Base-by-base conservation (phyloP, 2,113 vertebrate genomes). In the Etia nguti region DNA sequence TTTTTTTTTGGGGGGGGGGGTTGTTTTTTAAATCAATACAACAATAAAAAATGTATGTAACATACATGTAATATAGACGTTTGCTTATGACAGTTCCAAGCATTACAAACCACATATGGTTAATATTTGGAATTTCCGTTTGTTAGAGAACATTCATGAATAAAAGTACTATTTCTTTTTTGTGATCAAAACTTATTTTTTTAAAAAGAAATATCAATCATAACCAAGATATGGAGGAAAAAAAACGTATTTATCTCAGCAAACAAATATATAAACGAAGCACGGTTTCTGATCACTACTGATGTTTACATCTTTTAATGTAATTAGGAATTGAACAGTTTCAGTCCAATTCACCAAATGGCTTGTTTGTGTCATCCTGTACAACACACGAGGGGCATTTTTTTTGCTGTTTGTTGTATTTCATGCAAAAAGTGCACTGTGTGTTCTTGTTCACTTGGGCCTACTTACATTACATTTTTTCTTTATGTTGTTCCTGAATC, bases 181-280 rank as follows among this genome's bases (percentile, higher is more conserved):
- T 70, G n/a, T 41, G 65, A 43, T 16, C 41, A 5, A 41, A 70
- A 24, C 8, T 41, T 12, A 46, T 46, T 5, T 4, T n/a, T n/a
- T n/a, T n/a, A 13, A 65, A 36, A 41, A 41, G 7, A 68, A 38
- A 22, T 41, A 70, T 70, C 41, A 24, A 70, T 70, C 36, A 43
- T 24, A 10, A 43, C 36, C 36, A 16, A 0, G n/a, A 43, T 70
- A 24, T 15, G 1, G 22, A 24, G 9, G 5, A 24, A 46, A 70
- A 48, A 46, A 73, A 46, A 26, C n/a, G 26, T 8, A 38, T 0
- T 73, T 73, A 2, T 73, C 5, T 46, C 26, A 46, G 18, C 22
- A 73, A 73, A 18, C 10, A 8, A 38, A 65, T 65, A 38, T 70
- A 26, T 70, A 70, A 24, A 70, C 5, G 2, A 43, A 70, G 43